Percentiles rank a stretch among this genome's conserved stretches.
Conservation (phyloP, 2,888 invertebrate genomes). For the Galerucella nymphaeae region DNA sequence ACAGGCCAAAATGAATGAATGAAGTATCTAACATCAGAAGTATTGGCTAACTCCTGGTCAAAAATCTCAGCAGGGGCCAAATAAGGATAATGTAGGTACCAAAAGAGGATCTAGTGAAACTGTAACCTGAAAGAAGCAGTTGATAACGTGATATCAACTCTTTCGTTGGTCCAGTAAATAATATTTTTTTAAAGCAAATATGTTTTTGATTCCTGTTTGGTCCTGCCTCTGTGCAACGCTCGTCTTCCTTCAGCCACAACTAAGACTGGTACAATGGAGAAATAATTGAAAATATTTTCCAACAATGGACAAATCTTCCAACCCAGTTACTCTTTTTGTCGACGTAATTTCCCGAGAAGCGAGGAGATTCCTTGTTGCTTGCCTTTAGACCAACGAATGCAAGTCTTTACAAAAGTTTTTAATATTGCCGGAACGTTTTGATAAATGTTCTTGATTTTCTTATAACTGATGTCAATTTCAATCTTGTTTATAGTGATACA, state of each 20-base stretch:
- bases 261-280: conserved; percentile 22
- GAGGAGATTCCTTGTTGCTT: conserved; percentile 15
- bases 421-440: conserved; percentile 13
- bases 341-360: conserved; percentile 13
- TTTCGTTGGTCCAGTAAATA: too few species aligned
- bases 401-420: conserved; percentile 21
- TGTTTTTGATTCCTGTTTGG: not conserved
- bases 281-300: conserved; percentile 34
- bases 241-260: conserved; percentile 14
- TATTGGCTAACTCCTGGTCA: too few species aligned
- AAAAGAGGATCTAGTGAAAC: too few species aligned
- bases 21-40: too few species aligned
- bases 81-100: too few species aligned
- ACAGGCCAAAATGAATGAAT: too few species aligned
- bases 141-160: too few species aligned
- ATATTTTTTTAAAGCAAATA: too few species aligned
- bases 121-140: too few species aligned
- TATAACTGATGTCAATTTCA: too few species aligned
- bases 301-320: conserved; percentile 32
- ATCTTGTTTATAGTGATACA: not conserved
- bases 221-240: conserved; percentile 9
- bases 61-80: too few species aligned
- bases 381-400: not conserved
- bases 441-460: too few species aligned
- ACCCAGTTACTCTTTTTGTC: conserved; percentile 28